Conservation (phyloP, 2,888 invertebrate genomes). For the Nebria salina region DNA sequence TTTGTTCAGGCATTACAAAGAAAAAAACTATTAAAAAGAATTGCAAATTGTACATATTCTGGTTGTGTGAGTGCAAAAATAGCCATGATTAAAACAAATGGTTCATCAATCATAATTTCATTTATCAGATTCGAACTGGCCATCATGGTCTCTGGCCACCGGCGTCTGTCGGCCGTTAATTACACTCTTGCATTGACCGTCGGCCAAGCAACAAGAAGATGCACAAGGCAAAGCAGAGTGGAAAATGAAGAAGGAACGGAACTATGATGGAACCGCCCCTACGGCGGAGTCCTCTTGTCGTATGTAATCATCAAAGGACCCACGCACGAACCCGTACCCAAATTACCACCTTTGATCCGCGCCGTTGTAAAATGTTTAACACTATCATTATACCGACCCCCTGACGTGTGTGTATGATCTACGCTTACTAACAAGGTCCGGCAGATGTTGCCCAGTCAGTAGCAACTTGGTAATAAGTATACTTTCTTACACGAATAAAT, state of each 20-base stretch:
- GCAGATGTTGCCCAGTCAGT: not conserved
- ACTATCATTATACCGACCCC: conserved; percentile 42
- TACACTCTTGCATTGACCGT: not conserved
- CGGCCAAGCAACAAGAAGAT: conserved; percentile 24
- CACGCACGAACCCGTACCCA: conserved; percentile 33
- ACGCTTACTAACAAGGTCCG: conserved; percentile 19
- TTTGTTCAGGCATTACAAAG: no score
- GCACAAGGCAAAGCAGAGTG: not conserved
- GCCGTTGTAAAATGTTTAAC: conserved; percentile 43
- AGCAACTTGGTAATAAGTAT: not conserved
- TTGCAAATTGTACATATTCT: not conserved
- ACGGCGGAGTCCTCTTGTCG: not conserved
- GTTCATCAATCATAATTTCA: conserved; percentile 45
- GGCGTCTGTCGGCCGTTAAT: not conserved
- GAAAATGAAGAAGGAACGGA: not conserved
- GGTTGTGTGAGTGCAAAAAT: not conserved
- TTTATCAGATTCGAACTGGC: conserved; percentile 34
- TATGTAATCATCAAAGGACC: conserved; percentile 33
- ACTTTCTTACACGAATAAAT: not conserved
- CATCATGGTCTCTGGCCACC: not conserved
- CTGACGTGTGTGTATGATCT: conserved; percentile 16
- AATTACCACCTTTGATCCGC: conserved; percentile 45
- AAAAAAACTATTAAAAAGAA: no score
- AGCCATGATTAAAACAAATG: conserved; percentile 19
- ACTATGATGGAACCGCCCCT: conserved; percentile 4